Evolutionary conservation across 2,888 invertebrate species (phyloP), one percentile per base, ranked within the genome.

Genomic region (Drosophila demipolita): DNA sequence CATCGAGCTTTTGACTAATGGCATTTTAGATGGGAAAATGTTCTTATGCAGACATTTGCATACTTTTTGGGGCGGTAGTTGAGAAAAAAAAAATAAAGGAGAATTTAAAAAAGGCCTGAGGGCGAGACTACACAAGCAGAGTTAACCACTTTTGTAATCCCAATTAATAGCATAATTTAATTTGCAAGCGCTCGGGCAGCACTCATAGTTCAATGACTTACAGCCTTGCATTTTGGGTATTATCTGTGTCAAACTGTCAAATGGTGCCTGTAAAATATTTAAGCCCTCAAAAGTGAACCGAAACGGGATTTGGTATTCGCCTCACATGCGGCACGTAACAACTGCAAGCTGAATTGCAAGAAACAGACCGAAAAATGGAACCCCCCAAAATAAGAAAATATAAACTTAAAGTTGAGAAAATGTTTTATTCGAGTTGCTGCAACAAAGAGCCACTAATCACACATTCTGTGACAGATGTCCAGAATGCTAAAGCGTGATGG

Each of bases 1-100:
- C 64, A 32, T 61, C 57, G 38, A 71, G 62, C 55, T 63, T 77
- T 71, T 82, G 82, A 82, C 80, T 82, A 82, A 82, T 82, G 79
- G 82, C 82, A 75, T 75, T 71, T 84, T 73, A 67, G 85, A 71
- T 79, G 83, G 65, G 66, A 67, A 77, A 82, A 85, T 83, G 83
- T 83, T 80, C 72, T 86, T 85, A 83, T 86, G 78, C 81, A 78
- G 77, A 79, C 73, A 84, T 82, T 82, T 84, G 80, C 82, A 73
- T 82, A 82, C 61, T 64, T 82, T 70, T 61, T 65, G 54, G 66
- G 57, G 57, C 23, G 45, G 45, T 59, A 45, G 62, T 49, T 57
- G 45, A 32, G 62, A 5, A 15, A 29, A 54, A 38, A 57, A n/a
- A 42, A 36, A 52, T 59, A 68, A 40, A 33, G 6, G 33, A 40